Percentiles rank a stretch among this genome's conserved stretches.
Evolutionary conservation across 1,140 invertebrate species (phyloP).

Genomic region (Orussus abietinus): DNA sequence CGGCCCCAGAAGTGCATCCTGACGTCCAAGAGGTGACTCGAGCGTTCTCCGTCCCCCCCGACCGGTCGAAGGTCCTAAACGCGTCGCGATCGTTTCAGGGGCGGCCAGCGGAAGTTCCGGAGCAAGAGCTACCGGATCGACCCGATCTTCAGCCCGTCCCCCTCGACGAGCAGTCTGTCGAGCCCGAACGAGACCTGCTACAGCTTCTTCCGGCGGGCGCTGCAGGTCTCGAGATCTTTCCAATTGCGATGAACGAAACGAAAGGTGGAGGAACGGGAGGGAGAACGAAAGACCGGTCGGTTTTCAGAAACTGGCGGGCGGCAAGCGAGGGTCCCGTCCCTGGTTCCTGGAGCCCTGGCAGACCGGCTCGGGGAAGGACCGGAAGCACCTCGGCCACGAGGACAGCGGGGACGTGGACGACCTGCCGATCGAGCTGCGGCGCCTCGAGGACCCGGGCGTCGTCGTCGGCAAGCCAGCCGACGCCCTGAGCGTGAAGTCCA

Average conservation of each 20-base stretch:
- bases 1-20: constrained; percentile 27
- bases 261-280: too few relatives aligned
- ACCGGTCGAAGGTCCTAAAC: too few relatives aligned
- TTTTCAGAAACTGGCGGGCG: constrained; percentile 70
- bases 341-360: constrained; percentile 81
- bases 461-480: constrained; percentile 51
- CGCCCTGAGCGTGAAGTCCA: constrained; percentile 65
- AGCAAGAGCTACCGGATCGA: constrained; percentile 60
- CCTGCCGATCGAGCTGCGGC: constrained; percentile 82
- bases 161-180: constrained; percentile 78
- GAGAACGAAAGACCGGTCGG: not conserved
- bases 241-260: too few relatives aligned
- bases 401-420: constrained; percentile 68
- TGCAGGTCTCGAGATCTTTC: constrained; percentile 59
- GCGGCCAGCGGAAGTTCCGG: constrained; percentile 46
- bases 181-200: constrained; percentile 92
- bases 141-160: constrained; percentile 60
- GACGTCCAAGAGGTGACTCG: constrained; percentile 34
- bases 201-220: constrained; percentile 83
- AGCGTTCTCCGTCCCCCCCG: too few relatives aligned
- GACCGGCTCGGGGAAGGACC: constrained; percentile 51
- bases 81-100: constrained; percentile 26
- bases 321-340: constrained; percentile 60
- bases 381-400: constrained; percentile 56
- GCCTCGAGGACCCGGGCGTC: constrained; percentile 72